Evolutionary conservation across 2,888 invertebrate species (phyloP), one percentile per base, ranked within the genome.

Genomic region (Lapara coniferarum): DNA sequence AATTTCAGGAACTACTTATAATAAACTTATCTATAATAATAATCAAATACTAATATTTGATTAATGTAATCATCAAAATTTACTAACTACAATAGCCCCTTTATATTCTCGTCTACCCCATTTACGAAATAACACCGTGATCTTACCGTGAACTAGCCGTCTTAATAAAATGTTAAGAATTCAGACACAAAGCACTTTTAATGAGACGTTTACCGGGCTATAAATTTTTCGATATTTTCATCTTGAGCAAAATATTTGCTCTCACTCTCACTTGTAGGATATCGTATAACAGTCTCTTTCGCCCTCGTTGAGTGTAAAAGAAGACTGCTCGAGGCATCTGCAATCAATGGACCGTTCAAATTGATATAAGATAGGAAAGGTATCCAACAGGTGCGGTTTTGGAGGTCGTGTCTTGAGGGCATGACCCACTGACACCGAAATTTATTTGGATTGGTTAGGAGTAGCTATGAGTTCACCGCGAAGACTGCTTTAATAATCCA

Each of bases 341-440:
- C 90, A 93, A 90, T 91, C 92, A 93, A 93, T 93, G 92, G 90
- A 90, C 90, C 92, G 93, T 89, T 89, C 85, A 91, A 93, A 92
- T 93, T 93, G 92, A 90, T 92, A 92, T 92, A 91, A 91, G 92
- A 92, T 91, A 89, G 87, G 90, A 84, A 82, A 89, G 89, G 87
- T 88, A 87, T 83, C 75, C 87, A 81, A 86, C 69, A 66, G 66
- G 57, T 66, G 52, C 25, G 52, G 57, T 37, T 56, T 69, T 37
- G 19, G 25, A 59, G 12, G 30, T 37, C 37, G 37, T 14, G 53
- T 55, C 53, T 10, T 69, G 44, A 37, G 58, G 46, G 52, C 19
- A 46, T 12, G 63, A 63, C 63, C 63, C 1, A 16, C 19, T 63
- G 46, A 63, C 49, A 12, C 19, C 7, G 14, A 13, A n/a, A 13